A percentile compares a stretch with the other conserved stretches of the same genome.
Evolutionary conservation across 2,888 invertebrate genomes (phyloP).

Genomic region (Notodonta dromedarius): DNA sequence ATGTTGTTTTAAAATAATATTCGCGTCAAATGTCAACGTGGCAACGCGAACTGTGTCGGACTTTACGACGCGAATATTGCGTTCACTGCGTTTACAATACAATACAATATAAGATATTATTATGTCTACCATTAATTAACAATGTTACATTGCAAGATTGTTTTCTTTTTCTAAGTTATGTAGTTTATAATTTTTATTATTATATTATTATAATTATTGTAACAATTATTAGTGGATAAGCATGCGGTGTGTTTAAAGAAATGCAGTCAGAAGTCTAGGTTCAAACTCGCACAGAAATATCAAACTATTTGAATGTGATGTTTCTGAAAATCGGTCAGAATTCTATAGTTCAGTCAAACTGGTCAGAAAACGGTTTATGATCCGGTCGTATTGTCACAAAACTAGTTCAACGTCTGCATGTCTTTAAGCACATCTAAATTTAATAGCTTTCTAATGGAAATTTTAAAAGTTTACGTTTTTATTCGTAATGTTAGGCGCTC

Average conservation of each 20-base stretch:
- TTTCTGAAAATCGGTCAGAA: no score
- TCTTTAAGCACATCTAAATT: not conserved
- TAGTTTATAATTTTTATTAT: conserved; percentile 3
- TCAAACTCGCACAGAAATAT: not conserved
- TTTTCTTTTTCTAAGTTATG: conserved; percentile 5
- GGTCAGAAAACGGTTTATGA: no score
- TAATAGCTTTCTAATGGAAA: not conserved
- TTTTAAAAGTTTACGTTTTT: not conserved
- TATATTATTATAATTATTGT: not conserved
- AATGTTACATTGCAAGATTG: not conserved
- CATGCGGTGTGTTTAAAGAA: not conserved
- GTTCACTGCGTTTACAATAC: no score
- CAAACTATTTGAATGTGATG: no score
- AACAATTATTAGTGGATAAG: not conserved
- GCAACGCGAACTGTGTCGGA: no score
- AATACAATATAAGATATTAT: no score
- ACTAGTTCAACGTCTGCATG: not conserved
- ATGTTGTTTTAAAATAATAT: no score
- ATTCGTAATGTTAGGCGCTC: not conserved
- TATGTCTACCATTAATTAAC: not conserved
- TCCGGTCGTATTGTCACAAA: not conserved
- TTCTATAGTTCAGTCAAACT: no score
- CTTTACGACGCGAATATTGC: no score
- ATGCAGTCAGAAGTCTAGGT: not conserved
- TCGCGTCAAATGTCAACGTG: no score